Base-by-base conservation (phyloP, 1,140 invertebrate species). In the Musca domestica region DNA sequence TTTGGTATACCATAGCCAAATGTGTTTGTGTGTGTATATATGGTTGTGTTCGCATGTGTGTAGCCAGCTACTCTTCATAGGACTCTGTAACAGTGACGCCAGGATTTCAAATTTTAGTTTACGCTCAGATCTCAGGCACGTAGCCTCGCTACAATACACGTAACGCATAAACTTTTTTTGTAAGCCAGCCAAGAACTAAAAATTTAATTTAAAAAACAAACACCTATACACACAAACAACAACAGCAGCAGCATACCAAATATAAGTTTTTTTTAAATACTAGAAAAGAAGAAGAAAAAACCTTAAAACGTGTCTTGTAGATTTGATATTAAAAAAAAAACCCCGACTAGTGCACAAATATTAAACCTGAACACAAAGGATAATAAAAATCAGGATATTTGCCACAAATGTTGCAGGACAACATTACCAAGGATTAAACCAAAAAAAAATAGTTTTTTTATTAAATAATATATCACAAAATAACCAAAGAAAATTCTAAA, bases 361-460 rank as follows among this genome's bases (percentile, higher is more conserved):
- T 64, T 19, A 64, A 64, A 14, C 6, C n/a, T 63, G 22, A 71
- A 67, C 68, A 71, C 73, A 64, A 76, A 70, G 70, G 63, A 72
- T 66, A 70, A 66, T 30, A 41, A 66, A 41, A 49, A 17, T n/a
- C 3, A 30, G 27, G 27, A 30, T 71, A 41, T 67, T 48, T 51
- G n/a, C 66, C 67, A 41, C 34, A 72, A 74, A 75, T 74, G 75
- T 77, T 77, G 73, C 76, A 72, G 70, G 68, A 72, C 69, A 72
- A 72, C 76, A 73, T 71, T 69, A 61, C 25, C 5, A 20, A 22
- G 19, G 34, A 41, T 1, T 41, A 27, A 52, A 48, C 25, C n/a
- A 66, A 66, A 70, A 70, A 22, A 41, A 51, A 19, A 34, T 27
- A 51, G 3, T 10, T 51, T 20, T 51, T 20, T 30, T 30, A 9